These are phyloP conservation scores for Arrhamphus sclerolepis DNA, from an alignment of 2,797 vertebrate genomes.

Conservation along the genomic window DNA sequence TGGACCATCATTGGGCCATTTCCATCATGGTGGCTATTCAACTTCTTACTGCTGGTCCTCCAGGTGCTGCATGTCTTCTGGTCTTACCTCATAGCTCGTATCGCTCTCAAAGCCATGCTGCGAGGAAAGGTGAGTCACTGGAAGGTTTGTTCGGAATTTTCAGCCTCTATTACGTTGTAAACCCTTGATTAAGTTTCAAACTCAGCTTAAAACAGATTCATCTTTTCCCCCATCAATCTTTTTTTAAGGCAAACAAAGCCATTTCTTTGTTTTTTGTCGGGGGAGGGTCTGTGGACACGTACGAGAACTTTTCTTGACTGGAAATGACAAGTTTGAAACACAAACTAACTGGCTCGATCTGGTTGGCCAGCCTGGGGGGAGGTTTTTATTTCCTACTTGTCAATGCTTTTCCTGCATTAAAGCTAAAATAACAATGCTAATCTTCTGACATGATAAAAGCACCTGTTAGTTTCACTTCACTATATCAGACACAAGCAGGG, in stretches of 20 bases:
- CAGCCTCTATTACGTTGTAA: too few relatives aligned
- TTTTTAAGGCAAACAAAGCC: too few relatives aligned
- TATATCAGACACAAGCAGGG: background rate
- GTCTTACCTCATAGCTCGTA: constrained; percentile 93
- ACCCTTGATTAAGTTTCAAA: too few relatives aligned
- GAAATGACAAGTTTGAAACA: too few relatives aligned
- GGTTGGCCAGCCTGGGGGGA: too few relatives aligned
- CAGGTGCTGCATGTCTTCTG: constrained; percentile 93
- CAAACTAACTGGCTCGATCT: too few relatives aligned
- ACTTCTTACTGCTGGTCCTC: constrained; percentile 86
- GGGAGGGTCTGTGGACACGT: background rate
- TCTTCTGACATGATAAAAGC: background rate
- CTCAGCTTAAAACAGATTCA: too few relatives aligned
- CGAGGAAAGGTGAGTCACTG: constrained; percentile 89
- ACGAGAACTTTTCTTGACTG: background rate
- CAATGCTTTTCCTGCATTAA: background rate
- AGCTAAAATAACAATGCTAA: background rate
- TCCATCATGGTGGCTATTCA: constrained; percentile 98
- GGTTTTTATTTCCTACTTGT: too few relatives aligned
- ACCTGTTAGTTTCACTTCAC: constrained; percentile 26
- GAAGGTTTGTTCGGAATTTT: too few relatives aligned
- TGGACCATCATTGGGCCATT: constrained; percentile 94
- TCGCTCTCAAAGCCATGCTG: constrained; percentile 89
- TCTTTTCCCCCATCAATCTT: too few relatives aligned
- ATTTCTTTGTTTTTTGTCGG: background rate